These are phyloP conservation scores for Campoletis sonorensis DNA, from an alignment of 1,140 invertebrate species.

Conservation along the genomic window DNA sequence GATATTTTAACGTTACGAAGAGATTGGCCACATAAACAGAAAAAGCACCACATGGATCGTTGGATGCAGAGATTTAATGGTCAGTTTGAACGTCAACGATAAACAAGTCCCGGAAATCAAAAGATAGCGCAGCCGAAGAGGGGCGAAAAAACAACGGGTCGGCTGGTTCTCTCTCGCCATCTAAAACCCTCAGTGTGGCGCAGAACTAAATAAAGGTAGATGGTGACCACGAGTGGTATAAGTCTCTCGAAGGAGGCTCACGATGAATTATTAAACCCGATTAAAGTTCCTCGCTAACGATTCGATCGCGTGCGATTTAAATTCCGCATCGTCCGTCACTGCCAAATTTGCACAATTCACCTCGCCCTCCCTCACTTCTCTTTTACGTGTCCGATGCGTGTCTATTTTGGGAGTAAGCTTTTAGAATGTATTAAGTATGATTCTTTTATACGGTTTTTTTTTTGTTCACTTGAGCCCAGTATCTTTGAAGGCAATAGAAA, in stretches of 20 bases:
- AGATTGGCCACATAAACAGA: slow-evolving; percentile 31
- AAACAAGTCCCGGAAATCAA: slow-evolving; percentile 27
- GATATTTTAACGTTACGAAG: background rate
- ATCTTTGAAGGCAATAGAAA: background rate
- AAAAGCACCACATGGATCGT: background rate
- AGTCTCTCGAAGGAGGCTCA: background rate
- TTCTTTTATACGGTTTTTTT: slow-evolving; percentile 8
- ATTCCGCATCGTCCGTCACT: slow-evolving; percentile 63
- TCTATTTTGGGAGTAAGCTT: background rate
- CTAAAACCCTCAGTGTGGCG: background rate
- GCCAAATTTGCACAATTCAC: slow-evolving; percentile 38
- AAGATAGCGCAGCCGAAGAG: background rate
- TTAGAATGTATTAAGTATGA: background rate
- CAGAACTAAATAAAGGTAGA: slow-evolving; percentile 17
- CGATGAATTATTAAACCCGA: slow-evolving; percentile 64
- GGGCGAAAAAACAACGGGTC: slow-evolving; percentile 9
- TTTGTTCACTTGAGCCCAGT: background rate
- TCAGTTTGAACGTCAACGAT: slow-evolving; percentile 17
- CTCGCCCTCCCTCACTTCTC: background rate
- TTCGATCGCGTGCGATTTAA: slow-evolving; percentile 71
- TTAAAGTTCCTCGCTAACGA: slow-evolving; percentile 66
- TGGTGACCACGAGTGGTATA: background rate
- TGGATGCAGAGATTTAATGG: slow-evolving; percentile 16
- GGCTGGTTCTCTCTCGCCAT: background rate
- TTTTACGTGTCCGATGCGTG: background rate